A percentile compares a stretch with the other conserved stretches of the same genome.
These are phyloP conservation scores for Neogobius melanostomus DNA, from an alignment of 2,113 vertebrate genomes.

Conservation along the genomic window DNA sequence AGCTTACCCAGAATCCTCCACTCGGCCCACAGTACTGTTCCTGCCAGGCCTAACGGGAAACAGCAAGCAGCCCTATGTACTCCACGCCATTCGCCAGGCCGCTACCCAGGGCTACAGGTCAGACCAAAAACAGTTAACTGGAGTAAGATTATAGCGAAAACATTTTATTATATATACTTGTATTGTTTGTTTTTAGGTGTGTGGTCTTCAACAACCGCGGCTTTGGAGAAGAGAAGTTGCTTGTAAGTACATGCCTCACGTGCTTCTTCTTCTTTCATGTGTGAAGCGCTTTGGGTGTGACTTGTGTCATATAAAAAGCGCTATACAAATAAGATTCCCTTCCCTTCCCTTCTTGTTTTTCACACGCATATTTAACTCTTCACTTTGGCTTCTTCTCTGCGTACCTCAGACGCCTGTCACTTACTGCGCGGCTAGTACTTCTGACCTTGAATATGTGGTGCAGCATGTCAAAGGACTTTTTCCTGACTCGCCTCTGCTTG, in stretches of 20 bases:
- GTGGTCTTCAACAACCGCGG: constrained; percentile 85
- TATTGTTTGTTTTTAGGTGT: constrained; percentile 65
- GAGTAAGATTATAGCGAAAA: not conserved
- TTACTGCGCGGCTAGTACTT: constrained; percentile 79
- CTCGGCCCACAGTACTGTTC: constrained; percentile 79
- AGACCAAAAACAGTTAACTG: not conserved
- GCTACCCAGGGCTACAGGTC: constrained; percentile 78
- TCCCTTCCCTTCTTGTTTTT: no score
- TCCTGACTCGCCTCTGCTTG: constrained; percentile 75
- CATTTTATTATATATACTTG: not conserved
- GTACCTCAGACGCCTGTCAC: constrained; percentile 76
- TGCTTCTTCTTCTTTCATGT: no score
- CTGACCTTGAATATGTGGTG: constrained; percentile 79
- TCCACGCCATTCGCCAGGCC: constrained; percentile 75
- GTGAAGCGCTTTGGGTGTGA: no score
- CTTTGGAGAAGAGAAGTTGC: constrained; percentile 78
- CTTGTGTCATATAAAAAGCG: no score
- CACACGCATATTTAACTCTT: not conserved
- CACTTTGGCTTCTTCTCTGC: constrained; percentile 2
- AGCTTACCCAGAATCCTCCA: constrained; percentile 58
- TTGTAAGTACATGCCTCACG: constrained; percentile 68
- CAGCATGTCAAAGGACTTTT: constrained; percentile 70
- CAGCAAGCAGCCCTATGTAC: constrained; percentile 79
- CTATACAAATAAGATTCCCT: no score
- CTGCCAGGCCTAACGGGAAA: constrained; percentile 84